Percentiles rank a stretch among this genome's conserved stretches.
phyloP scores from a whole-genome alignment of 2,113 vertebrate genomes.

The Arothron firmamentum region DNA sequence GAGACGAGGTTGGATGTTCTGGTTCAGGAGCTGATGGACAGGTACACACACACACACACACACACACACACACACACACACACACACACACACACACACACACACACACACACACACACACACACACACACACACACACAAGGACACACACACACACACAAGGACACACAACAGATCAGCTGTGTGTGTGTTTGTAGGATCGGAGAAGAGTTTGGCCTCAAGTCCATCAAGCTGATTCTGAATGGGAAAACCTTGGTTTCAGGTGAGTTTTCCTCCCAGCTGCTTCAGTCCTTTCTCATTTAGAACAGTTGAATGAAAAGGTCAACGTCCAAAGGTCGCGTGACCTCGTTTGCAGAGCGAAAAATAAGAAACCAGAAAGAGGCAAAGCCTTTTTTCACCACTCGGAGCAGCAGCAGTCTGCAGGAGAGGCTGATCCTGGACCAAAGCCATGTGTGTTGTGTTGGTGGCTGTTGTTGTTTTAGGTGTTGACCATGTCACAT shows the following conservation, averaged over 20 bases:
- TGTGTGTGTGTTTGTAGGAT: slow-evolving; percentile 56
- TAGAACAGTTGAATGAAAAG: not conserved
- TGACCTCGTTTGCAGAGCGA: too few relatives aligned
- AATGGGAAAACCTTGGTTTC: slow-evolving; percentile 60
- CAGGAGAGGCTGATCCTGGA: too few relatives aligned
- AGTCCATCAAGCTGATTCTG: slow-evolving; percentile 71
- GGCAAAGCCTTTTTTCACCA: too few relatives aligned
- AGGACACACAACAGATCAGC: not conserved
- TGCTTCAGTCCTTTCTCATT: not conserved
- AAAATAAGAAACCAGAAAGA: too few relatives aligned
- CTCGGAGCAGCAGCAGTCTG: too few relatives aligned
- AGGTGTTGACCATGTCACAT: too few relatives aligned
- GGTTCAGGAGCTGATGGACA: slow-evolving; percentile 82
- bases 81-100: not conserved
- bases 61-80: not conserved
- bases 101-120: not conserved
- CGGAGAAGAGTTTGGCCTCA: slow-evolving; percentile 45
- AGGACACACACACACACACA: slow-evolving; percentile 1
- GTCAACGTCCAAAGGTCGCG: not conserved
- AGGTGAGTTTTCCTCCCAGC: slow-evolving; percentile 48
- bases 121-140: slow-evolving; percentile 4
- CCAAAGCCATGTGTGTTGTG: too few relatives aligned
- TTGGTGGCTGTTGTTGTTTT: too few relatives aligned
- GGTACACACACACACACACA: slow-evolving; percentile 48
- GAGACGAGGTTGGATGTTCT: slow-evolving; percentile 83